Evolutionary conservation across 2,113 vertebrate genomes (phyloP).

Genomic region (Ciconia stormi): DNA sequence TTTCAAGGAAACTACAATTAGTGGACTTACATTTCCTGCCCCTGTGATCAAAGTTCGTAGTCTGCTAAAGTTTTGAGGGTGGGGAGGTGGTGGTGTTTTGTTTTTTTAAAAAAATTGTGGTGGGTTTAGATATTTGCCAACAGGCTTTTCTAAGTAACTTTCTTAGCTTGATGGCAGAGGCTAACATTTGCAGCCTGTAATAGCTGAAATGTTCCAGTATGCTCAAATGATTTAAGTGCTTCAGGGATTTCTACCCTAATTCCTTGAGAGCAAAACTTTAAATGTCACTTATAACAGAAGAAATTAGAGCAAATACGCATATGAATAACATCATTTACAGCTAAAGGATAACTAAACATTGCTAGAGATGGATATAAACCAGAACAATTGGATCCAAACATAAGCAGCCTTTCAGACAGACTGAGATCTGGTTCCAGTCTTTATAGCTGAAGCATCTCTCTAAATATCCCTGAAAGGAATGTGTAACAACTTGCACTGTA

Average conservation of each 20-base stretch:
- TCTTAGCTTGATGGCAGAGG: neutral
- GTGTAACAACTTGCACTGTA: neutral
- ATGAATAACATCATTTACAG: neutral
- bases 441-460: neutral
- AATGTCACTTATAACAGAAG: neutral
- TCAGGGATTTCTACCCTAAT: neutral
- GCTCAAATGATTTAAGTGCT: neutral
- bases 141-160: neutral
- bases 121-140: neutral
- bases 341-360: constrained; percentile 23
- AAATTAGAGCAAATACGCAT: neutral
- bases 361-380: neutral
- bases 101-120: neutral
- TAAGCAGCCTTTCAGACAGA: neutral
- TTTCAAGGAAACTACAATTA: neutral
- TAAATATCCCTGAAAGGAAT: constrained; percentile 16
- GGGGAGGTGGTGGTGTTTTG: neutral
- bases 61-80: neutral
- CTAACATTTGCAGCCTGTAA: neutral
- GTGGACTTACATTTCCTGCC: neutral
- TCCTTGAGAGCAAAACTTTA: neutral
- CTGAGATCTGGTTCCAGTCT: constrained; percentile 28
- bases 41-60: neutral
- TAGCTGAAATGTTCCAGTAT: neutral
- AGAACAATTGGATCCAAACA: constrained; percentile 33